Evolutionary conservation across 2,113 vertebrate genomes (phyloP).

Genomic region (Neodontobutis hainanensis): DNA sequence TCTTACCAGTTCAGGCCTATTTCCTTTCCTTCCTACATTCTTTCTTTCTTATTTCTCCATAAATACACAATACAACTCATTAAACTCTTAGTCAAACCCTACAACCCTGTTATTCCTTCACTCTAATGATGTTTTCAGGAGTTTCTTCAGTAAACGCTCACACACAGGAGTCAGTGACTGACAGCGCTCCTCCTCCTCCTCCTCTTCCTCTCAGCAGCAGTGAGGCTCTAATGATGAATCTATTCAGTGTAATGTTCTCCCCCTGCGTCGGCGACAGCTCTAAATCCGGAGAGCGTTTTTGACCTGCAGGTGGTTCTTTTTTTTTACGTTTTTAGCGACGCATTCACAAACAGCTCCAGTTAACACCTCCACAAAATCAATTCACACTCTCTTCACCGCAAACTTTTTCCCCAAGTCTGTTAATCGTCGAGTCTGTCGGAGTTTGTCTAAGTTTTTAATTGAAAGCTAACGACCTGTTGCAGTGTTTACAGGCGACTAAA

Average conservation of each 20-base stretch:
- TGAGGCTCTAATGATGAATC: conserved; percentile 27
- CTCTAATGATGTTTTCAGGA: not conserved
- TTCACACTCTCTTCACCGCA: conserved; percentile 29
- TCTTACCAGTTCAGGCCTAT: too few relatives aligned
- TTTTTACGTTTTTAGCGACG: conserved; percentile 4
- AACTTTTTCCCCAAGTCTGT: not conserved
- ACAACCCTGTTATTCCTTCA: not conserved
- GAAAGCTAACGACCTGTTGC: not conserved
- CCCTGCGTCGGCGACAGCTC: conserved; percentile 31
- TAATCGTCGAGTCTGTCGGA: not conserved
- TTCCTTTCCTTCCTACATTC: too few relatives aligned
- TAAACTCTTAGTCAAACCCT: too few relatives aligned
- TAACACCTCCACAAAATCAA: conserved; percentile 40
- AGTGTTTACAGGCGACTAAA: not conserved
- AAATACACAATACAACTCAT: too few relatives aligned
- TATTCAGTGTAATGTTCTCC: conserved; percentile 55
- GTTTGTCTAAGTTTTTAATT: conserved; percentile 8
- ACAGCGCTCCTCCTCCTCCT: conserved; percentile 3
- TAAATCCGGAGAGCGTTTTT: conserved; percentile 49
- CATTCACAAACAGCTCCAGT: conserved; percentile 40
- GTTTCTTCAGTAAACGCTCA: not conserved
- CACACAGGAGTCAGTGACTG: conserved; percentile 19
- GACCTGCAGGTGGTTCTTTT: conserved; percentile 50
- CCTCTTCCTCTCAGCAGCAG: not conserved
- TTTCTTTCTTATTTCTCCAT: too few relatives aligned